Percentiles rank a stretch among this genome's conserved stretches.
Evolutionary conservation across 1,140 invertebrate genomes (phyloP).

Genomic region (Caligus rogercresseyi): DNA sequence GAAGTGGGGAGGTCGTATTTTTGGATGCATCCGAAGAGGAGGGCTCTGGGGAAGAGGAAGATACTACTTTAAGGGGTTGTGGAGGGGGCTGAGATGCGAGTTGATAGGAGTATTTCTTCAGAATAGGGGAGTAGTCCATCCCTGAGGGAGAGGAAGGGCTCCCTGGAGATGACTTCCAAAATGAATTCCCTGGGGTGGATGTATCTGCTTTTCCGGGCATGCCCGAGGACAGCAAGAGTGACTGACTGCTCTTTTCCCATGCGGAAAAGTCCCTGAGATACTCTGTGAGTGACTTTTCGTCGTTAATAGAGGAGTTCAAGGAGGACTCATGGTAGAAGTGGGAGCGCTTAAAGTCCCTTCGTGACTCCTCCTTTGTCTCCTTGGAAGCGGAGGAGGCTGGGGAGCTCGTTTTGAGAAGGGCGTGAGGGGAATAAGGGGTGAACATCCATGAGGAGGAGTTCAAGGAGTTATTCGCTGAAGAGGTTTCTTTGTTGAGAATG

Average conservation of each 20-base stretch:
- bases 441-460: slow-evolving; percentile 14
- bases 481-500: background rate
- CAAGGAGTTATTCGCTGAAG: background rate
- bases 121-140: background rate
- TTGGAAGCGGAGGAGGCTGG: background rate
- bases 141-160: no score
- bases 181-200: background rate
- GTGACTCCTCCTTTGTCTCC: background rate
- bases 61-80: background rate
- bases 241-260: slow-evolving; percentile 12
- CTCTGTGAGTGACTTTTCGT: slow-evolving; percentile 2
- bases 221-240: background rate
- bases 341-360: background rate
- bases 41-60: background rate
- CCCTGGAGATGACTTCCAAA: slow-evolving; percentile 1
- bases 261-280: slow-evolving; percentile 12
- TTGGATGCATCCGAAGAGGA: background rate
- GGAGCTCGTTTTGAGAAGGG: no score
- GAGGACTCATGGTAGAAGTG: background rate
- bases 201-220: background rate
- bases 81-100: background rate
- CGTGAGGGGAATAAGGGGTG: no score
- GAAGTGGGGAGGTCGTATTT: background rate
- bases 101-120: slow-evolving; percentile 6
- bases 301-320: background rate